Base-by-base conservation (phyloP, 2,888 invertebrate species). In the Apoda limacodes region DNA sequence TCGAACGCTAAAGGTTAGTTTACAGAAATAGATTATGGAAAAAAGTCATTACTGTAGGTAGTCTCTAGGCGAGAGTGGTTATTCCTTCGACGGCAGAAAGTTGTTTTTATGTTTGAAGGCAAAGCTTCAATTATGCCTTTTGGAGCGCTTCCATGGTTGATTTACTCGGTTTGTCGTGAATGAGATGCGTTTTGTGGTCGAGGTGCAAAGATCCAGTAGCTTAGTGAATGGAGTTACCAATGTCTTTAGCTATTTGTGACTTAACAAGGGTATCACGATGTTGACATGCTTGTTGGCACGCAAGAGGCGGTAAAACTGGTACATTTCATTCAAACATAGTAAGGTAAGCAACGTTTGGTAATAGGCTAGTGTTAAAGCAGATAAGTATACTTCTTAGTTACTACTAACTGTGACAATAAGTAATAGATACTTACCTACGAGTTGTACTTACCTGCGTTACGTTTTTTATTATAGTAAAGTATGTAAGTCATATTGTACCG, bases 161-260 rank as follows among this genome's bases (percentile, higher is more conserved):
- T 76, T 75, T 74, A 70, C 67, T 72, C 61, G 66, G n/a, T 61
- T 65, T 58, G 66, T 67, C 65, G 59, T 80, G 76, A 78, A 76
- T 78, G 76, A 62, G 74, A 71, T 66, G 70, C 67, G 64, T 69
- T 68, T 61, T 64, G 70, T 66, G 63, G 67, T 54, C 58, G 71
- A 74, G 66, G 74, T 74, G 75, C 60, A 62, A 72, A 71, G 68
- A 68, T 70, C 70, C 65, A 60, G 65, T 65, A 66, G 64, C 64
- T 57, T 52, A 39, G 57, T 71, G 66, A 68, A 68, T 68, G 70
- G 56, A 67, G 55, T 58, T 46, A 45, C 46, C 49, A 50, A 52
- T 53, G 54, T 49, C 48, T 43, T 49, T 44, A 45, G 40, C 41
- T 37, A 41, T 42, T 43, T 39, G 39, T 35, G 37, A 45, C 39